Conservation (phyloP, 2,797 vertebrate species). For the Luscinia luscinia region DNA sequence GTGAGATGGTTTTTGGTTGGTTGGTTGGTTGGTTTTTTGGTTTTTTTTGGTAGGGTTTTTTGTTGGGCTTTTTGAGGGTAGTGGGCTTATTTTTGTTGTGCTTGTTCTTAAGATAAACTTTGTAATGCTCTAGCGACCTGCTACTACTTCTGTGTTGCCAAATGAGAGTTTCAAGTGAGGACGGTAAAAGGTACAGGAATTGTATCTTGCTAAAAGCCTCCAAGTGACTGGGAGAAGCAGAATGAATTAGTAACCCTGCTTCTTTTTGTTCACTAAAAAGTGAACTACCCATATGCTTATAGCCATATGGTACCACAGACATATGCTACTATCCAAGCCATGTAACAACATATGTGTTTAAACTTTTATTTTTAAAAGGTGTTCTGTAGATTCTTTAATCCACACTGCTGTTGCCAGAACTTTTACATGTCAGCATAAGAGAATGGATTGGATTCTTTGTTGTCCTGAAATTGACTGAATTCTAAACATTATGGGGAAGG, state of each 20-base stretch:
- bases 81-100: not conserved
- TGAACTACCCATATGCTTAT: not conserved
- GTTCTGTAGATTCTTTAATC: not conserved
- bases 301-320: not conserved
- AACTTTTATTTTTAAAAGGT: slow-evolving; percentile 2
- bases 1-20: not conserved
- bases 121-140: not conserved
- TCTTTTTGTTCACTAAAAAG: not conserved
- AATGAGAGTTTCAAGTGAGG: not conserved
- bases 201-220: not conserved
- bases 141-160: not conserved
- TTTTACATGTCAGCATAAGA: not conserved
- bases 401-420: not conserved
- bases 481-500: not conserved
- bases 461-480: not conserved
- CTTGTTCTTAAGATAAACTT: not conserved
- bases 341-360: slow-evolving; percentile 3
- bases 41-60: not conserved
- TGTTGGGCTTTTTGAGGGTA: not conserved
- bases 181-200: not conserved
- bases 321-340: slow-evolving; percentile 15
- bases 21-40: not conserved
- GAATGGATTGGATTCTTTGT: not conserved
- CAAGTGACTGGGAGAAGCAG: not conserved
- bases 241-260: not conserved